Percentiles rank a stretch among this genome's conserved stretches.
Evolutionary conservation across 2,797 vertebrate genomes (phyloP).

Genomic region (Rhabdophis nuchalis): DNA sequence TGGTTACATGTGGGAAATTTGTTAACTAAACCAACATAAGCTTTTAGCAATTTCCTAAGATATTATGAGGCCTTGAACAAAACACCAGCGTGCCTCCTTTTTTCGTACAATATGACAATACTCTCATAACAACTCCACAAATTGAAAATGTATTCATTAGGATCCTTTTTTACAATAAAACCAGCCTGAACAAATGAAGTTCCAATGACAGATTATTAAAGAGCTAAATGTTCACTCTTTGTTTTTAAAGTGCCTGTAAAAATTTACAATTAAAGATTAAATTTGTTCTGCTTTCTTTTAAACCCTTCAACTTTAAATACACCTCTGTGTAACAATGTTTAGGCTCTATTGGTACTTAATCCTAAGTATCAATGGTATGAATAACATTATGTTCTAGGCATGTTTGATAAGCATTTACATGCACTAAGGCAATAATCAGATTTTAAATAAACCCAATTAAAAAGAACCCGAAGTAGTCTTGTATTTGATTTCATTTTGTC

Average conservation of each 20-base stretch:
- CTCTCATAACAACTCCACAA: background rate
- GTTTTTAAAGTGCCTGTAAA: background rate
- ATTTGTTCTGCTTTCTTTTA: background rate
- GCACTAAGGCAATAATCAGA: background rate
- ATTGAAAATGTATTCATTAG: background rate
- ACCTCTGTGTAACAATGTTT: background rate
- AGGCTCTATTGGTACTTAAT: background rate
- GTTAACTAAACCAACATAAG: background rate
- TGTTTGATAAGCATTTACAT: background rate
- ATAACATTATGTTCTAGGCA: background rate
- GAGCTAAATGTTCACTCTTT: background rate
- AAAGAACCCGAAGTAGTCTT: background rate
- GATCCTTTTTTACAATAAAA: background rate
- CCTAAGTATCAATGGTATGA: background rate
- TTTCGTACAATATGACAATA: background rate
- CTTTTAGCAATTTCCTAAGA: background rate
- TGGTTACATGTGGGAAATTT: background rate
- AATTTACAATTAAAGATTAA: background rate
- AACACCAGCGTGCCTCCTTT: background rate
- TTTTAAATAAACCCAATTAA: background rate
- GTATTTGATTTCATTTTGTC: background rate
- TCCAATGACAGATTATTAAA: background rate
- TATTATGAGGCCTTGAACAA: background rate
- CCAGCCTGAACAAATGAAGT: background rate
- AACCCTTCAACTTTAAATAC: background rate